Evolutionary conservation across 1,140 invertebrate genomes (phyloP).

Genomic region (Ditylenchus dipsaci): DNA sequence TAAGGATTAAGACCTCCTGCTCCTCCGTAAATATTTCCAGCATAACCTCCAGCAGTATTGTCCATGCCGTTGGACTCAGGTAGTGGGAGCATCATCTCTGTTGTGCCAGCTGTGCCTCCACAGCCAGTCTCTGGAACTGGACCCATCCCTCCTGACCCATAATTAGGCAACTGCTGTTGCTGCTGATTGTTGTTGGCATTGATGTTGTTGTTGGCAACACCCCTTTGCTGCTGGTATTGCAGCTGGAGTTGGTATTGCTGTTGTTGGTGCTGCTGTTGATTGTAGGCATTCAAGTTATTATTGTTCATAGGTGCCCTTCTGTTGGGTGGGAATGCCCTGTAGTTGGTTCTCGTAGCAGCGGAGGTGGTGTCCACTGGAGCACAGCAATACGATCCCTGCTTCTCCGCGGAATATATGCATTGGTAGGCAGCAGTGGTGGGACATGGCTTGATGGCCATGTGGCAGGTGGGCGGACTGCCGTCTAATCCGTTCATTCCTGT

Average conservation of each 20-base stretch:
- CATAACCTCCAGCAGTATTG: no score
- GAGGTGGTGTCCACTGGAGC: constrained; percentile 49
- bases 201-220: neutral
- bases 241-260: constrained; percentile 13
- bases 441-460: constrained; percentile 53
- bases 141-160: neutral
- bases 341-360: neutral
- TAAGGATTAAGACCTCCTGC: no score
- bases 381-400: constrained; percentile 56
- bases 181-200: constrained; percentile 4
- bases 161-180: neutral
- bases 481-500: constrained; percentile 28
- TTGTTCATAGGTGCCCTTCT: neutral
- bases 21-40: no score
- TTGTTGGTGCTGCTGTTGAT: constrained; percentile 18
- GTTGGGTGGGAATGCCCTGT: neutral
- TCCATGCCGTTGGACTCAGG: no score
- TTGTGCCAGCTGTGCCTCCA: no score
- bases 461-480: constrained; percentile 47
- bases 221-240: constrained; percentile 4
- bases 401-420: constrained; percentile 56
- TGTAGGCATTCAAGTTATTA: constrained; percentile 3
- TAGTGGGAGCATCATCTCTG: no score
- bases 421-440: constrained; percentile 53
- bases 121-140: no score